Conservation (phyloP, 2,797 vertebrate genomes). For the Thripadectes ignobilis region DNA sequence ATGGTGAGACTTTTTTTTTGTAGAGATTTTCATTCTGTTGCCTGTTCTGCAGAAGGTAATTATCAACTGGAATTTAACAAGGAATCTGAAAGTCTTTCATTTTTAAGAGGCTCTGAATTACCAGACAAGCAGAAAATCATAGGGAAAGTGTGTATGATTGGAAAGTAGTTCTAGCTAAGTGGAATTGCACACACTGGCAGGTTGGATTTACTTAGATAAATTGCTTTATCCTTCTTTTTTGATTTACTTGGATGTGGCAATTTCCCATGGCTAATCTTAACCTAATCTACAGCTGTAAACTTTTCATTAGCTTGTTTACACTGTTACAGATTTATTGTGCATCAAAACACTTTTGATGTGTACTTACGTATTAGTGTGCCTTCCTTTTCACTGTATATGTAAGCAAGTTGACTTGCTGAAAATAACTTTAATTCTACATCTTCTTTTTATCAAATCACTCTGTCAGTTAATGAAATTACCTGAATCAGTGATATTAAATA, state of each 20-base stretch:
- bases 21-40: not conserved
- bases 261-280: not conserved
- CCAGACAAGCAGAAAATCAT: not conserved
- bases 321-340: not conserved
- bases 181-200: not conserved
- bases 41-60: not conserved
- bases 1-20: not conserved
- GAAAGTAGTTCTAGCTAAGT: not conserved
- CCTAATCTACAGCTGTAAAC: not conserved
- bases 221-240: not conserved
- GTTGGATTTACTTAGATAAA: not conserved
- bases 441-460: not conserved
- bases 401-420: not conserved
- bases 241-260: not conserved
- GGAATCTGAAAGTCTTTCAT: not conserved
- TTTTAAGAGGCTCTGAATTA: not conserved
- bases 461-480: not conserved
- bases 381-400: not conserved
- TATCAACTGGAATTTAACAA: not conserved
- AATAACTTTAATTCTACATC: not conserved
- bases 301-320: slow-evolving; percentile 15
- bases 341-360: not conserved
- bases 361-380: not conserved
- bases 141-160: not conserved
- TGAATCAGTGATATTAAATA: not conserved